Evolutionary conservation across 2,888 invertebrate species (phyloP).

Genomic region (Eurytoma adleriae): DNA sequence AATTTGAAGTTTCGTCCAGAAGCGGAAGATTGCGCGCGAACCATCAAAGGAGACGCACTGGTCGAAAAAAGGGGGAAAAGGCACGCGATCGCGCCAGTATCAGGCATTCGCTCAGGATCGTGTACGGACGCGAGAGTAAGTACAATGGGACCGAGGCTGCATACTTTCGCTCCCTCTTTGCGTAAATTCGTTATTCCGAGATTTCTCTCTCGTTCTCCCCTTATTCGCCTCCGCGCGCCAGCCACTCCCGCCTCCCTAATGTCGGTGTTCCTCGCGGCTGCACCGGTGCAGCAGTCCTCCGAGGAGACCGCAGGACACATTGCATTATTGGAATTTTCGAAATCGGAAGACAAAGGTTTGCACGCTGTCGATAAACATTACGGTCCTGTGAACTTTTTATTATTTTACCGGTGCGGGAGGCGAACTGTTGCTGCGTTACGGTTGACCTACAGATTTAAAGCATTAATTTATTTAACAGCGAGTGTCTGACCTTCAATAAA

Average conservation of each 20-base stretch:
- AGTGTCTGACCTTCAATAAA: too few species aligned
- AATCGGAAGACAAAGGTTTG: constrained; percentile 24
- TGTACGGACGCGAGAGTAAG: constrained; percentile 21
- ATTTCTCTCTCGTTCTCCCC: constrained; percentile 55
- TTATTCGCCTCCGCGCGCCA: neutral
- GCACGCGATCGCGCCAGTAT: constrained; percentile 12
- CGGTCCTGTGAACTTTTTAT: neutral
- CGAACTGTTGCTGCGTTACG: too few species aligned
- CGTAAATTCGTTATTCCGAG: constrained; percentile 68
- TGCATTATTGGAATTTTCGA: constrained; percentile 29
- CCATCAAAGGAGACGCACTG: neutral
- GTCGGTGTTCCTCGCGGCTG: constrained; percentile 15
- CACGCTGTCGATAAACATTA: neutral
- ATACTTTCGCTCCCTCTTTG: constrained; percentile 54
- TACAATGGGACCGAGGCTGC: constrained; percentile 50
- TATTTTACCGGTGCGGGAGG: too few species aligned
- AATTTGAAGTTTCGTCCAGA: too few species aligned
- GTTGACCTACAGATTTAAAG: too few species aligned
- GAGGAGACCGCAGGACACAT: neutral
- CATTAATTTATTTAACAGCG: too few species aligned
- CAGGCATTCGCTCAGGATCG: neutral
- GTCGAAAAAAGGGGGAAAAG: neutral
- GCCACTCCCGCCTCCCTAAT: constrained; percentile 19
- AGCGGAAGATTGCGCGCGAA: neutral
- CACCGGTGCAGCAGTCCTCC: neutral